Evolutionary conservation across 1,140 invertebrate species (phyloP), one percentile per base, ranked within the genome.

Genomic region (Lordiphosa stackelbergi): DNA sequence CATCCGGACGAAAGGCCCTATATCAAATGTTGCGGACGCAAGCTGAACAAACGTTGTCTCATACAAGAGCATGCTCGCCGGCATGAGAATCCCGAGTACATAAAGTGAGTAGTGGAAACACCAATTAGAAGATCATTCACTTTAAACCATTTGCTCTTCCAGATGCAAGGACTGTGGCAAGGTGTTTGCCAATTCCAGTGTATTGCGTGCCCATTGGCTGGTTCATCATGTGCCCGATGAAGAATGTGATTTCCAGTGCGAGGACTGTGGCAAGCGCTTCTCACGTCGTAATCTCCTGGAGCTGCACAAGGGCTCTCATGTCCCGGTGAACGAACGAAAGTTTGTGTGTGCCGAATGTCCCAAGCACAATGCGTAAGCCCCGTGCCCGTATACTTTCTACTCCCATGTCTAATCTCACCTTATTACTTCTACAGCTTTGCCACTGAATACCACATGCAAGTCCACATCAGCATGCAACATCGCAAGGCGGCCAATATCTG

Each of bases 1-100:
- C 85, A 86, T 48, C 59, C 69, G 1, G 63, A 66, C 19, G 66
- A 75, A 4, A 57, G 72, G 1, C 70, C 85, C 5, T 86, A 73
- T 37, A 69, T 86, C 0, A 75, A 83, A 19, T 86, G 85, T 11
- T 86, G 85, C 41, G 81, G 75, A 0, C 77, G 75, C 0, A 86
- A 86, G 52, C 53, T 86, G 2, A 78, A 69, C 36, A 85, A 86
- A 53, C 69, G 79, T 12, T 83, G 68, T 34, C 63, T 73, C 0
- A 66, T 86, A 11, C 75, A 83, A 10, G 81, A 86, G 47, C 85
- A 86, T 61, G 85, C 79, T 2, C 48, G 83, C 7, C 55, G 72
- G 7, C 85, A 86, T 47, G 79, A 85, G n/a, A 70, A 86, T 56
- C 85, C 85, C 0, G 81, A 86, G 49, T 86, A 85, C 22, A 86